Evolutionary conservation across 2,113 vertebrate genomes (phyloP).

Genomic region (Engystomops pustulosus): DNA sequence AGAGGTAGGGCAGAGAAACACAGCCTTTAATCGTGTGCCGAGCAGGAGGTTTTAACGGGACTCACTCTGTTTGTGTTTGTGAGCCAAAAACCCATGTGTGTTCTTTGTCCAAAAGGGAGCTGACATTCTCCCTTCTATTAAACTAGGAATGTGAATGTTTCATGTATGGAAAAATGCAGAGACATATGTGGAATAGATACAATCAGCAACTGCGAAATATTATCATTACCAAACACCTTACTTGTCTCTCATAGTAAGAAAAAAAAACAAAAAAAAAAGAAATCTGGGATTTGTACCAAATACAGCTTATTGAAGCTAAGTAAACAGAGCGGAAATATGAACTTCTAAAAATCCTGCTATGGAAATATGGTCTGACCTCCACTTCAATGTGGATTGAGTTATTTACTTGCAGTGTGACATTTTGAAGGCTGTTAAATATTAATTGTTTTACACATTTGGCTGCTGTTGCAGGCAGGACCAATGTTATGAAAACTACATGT

Average conservation of each 20-base stretch:
- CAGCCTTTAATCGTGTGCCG: slow-evolving; percentile 53
- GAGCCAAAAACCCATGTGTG: slow-evolving; percentile 47
- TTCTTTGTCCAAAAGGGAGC: slow-evolving; percentile 42
- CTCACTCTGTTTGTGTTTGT: slow-evolving; percentile 16
- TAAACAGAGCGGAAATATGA: background rate
- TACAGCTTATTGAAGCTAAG: background rate
- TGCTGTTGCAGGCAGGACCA: background rate
- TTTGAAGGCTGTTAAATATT: background rate
- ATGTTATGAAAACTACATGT: background rate
- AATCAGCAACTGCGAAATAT: background rate
- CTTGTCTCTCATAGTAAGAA: background rate
- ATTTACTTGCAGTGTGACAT: background rate
- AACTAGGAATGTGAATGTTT: slow-evolving; percentile 3
- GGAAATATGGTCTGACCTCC: background rate
- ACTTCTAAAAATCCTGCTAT: background rate
- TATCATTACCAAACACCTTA: background rate
- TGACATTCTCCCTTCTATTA: background rate
- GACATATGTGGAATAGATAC: background rate
- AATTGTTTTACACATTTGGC: background rate
- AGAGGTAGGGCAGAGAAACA: slow-evolving; percentile 40
- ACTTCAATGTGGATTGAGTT: background rate
- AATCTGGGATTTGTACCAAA: background rate
- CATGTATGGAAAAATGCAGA: background rate
- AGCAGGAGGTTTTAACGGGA: slow-evolving; percentile 46
- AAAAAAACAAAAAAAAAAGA: too few species aligned